A percentile compares a stretch with the other conserved stretches of the same genome.
Evolutionary conservation across 1,140 invertebrate species (phyloP).

Genomic region (Drosophila kurseongensis): DNA sequence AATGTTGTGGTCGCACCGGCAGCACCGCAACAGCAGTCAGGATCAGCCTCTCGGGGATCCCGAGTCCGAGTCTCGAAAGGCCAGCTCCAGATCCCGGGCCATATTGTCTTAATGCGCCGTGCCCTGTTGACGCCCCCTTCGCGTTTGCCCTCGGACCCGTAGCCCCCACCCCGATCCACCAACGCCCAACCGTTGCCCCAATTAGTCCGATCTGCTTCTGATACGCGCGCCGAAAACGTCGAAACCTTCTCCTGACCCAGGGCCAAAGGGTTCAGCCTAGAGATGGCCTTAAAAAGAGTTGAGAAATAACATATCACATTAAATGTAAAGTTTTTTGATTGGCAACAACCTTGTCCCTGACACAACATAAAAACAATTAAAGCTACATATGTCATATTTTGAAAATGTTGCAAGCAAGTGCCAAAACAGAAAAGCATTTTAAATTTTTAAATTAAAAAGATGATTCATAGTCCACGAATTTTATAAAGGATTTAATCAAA

Average conservation of each 20-base stretch:
- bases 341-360: too few relatives aligned
- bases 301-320: too few relatives aligned
- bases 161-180: constrained; percentile 7
- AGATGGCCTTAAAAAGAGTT: background rate
- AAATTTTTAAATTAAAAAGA: too few relatives aligned
- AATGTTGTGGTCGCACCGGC: constrained; percentile 50
- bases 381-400: too few relatives aligned
- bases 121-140: constrained; percentile 48
- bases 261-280: constrained; percentile 32
- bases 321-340: too few relatives aligned
- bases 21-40: constrained; percentile 47
- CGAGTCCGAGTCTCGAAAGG: background rate
- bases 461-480: too few relatives aligned
- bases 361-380: too few relatives aligned
- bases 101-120: constrained; percentile 80
- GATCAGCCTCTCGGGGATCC: constrained; percentile 26
- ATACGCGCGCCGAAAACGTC: constrained; percentile 74
- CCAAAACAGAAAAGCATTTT: too few relatives aligned
- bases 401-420: too few relatives aligned
- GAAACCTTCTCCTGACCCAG: constrained; percentile 46
- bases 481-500: too few relatives aligned
- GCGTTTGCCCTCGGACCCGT: constrained; percentile 16
- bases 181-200: constrained; percentile 68
- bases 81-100: constrained; percentile 25
- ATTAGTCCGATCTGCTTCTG: constrained; percentile 84